A percentile compares a stretch with the other conserved stretches of the same genome.
Evolutionary conservation across 2,797 vertebrate genomes (phyloP).

Genomic region (Lacerta viridis): DNA sequence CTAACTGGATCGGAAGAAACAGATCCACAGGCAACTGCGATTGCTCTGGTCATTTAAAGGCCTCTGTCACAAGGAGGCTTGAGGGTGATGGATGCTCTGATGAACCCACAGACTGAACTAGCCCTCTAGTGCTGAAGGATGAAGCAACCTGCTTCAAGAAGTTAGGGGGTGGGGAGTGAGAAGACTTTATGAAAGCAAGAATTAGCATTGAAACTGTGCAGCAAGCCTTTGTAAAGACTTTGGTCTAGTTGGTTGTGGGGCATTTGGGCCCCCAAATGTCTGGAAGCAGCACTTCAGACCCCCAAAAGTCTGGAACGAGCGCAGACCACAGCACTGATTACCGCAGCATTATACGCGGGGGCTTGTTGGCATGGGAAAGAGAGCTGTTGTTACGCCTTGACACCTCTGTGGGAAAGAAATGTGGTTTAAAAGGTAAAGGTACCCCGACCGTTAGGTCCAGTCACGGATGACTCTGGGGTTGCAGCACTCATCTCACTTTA

Average conservation of each 20-base stretch:
- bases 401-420: neutral
- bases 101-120: neutral
- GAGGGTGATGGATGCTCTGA: neutral
- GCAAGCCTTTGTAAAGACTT: neutral
- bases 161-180: neutral
- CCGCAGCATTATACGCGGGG: neutral
- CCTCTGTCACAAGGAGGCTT: neutral
- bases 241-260: neutral
- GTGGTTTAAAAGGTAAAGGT: too few species aligned
- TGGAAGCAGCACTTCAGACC: neutral
- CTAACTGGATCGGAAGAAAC: neutral
- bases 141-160: neutral
- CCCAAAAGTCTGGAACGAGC: neutral
- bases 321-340: neutral
- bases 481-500: too few species aligned
- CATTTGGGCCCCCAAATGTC: neutral
- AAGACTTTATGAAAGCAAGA: neutral
- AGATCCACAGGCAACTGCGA: conserved; percentile 7
- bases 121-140: neutral
- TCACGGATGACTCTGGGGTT: too few species aligned
- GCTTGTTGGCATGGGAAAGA: neutral
- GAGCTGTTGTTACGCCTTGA: neutral
- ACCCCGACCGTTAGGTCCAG: too few species aligned
- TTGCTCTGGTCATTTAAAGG: conserved; percentile 20
- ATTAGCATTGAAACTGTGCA: neutral